A percentile compares a stretch with the other conserved stretches of the same genome.
Evolutionary conservation across 2,888 invertebrate species (phyloP).

Genomic region (Candidula unifasciata): DNA sequence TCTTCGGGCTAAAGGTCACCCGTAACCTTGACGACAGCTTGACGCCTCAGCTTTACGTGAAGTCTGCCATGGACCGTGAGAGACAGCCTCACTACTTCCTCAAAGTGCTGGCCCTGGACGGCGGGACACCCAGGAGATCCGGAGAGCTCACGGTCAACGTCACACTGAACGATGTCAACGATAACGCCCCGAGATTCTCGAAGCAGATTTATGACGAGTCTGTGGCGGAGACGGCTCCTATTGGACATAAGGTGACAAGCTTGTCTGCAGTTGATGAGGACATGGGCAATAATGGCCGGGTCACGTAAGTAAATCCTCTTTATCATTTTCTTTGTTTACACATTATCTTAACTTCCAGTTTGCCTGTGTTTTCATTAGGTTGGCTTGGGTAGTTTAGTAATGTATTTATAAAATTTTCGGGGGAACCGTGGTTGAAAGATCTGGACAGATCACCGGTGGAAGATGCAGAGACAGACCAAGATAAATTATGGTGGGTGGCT

Average conservation of each 20-base stretch:
- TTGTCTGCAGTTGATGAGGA: constrained; percentile 49
- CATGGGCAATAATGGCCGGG: constrained; percentile 51
- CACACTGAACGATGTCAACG: constrained; percentile 54
- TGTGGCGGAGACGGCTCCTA: constrained; percentile 46
- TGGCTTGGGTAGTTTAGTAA: too few species aligned
- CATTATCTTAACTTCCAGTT: too few species aligned
- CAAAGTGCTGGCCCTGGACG: constrained; percentile 50
- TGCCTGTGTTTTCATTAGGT: too few species aligned
- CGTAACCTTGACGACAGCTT: constrained; percentile 54
- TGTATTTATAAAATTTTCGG: too few species aligned
- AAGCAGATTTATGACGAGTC: constrained; percentile 45
- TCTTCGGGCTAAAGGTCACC: constrained; percentile 46
- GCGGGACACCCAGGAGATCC: constrained; percentile 43
- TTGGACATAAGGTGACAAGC: constrained; percentile 20
- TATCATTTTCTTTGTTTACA: too few species aligned
- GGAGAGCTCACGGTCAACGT: constrained; percentile 53
- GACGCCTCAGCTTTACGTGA: constrained; percentile 50
- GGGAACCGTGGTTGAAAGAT: too few species aligned
- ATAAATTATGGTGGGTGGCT: too few species aligned
- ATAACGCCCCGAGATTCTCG: constrained; percentile 52
- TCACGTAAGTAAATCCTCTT: constrained; percentile 30
- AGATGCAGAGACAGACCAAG: too few species aligned
- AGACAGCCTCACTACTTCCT: constrained; percentile 44
- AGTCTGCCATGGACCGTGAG: constrained; percentile 50
- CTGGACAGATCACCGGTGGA: too few species aligned